Percentiles rank a stretch among this genome's conserved stretches.
Conservation (phyloP, 1,140 invertebrate genomes). For the Himalopsyche phryganea region DNA sequence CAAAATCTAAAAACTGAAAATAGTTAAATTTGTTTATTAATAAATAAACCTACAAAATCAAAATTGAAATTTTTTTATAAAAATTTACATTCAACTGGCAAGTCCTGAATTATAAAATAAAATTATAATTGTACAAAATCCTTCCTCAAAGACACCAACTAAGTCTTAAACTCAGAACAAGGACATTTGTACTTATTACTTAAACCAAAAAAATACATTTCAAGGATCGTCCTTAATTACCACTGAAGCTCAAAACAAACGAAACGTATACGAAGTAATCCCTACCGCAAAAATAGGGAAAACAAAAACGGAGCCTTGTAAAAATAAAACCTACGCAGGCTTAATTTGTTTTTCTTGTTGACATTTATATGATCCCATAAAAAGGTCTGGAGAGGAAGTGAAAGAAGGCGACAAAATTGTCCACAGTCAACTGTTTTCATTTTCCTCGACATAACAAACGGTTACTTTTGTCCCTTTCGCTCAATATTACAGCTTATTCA, state of each 20-base stretch:
- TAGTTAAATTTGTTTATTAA: no score
- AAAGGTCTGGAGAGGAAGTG: constrained; percentile 9
- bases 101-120: no score
- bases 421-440: constrained; percentile 7
- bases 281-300: not conserved
- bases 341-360: constrained; percentile 31
- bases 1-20: no score
- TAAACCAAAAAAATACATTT: not conserved
- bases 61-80: no score
- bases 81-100: no score
- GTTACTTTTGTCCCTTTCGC: constrained; percentile 6
- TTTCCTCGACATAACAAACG: constrained; percentile 9
- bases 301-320: constrained; percentile 6
- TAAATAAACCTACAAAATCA: no score
- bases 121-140: no score
- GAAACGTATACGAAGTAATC: constrained; percentile 9
- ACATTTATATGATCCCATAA: constrained; percentile 28
- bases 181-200: no score
- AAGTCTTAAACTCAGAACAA: no score
- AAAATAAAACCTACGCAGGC: constrained; percentile 21
- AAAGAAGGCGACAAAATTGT: no score
- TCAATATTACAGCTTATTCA: not conserved
- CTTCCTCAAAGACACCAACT: no score
- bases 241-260: not conserved
- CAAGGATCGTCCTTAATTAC: constrained; percentile 1